Evolutionary conservation across 2,113 vertebrate species (phyloP).

Genomic region (Stegastes partitus): DNA sequence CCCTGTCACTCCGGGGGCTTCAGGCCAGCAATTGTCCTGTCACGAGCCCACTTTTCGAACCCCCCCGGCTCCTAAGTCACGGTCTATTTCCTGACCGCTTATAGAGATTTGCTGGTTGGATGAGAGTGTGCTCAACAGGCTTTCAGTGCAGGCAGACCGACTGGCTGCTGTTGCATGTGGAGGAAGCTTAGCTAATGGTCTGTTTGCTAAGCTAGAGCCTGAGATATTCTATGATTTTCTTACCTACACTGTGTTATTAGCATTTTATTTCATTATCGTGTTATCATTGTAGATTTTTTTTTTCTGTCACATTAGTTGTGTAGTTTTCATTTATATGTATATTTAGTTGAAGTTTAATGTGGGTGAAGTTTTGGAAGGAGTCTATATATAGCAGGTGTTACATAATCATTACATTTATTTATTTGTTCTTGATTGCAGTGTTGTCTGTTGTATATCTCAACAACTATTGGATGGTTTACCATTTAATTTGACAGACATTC

Average conservation of each 20-base stretch:
- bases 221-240: background rate
- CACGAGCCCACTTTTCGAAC: constrained; percentile 27
- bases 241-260: background rate
- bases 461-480: too few relatives aligned
- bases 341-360: background rate
- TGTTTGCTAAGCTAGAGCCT: constrained; percentile 38
- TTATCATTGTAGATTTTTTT: background rate
- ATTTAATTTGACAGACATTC: too few relatives aligned
- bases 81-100: constrained; percentile 53
- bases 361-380: background rate
- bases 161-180: constrained; percentile 42
- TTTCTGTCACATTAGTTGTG: background rate
- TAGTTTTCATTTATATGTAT: background rate
- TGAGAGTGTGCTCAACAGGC: constrained; percentile 27
- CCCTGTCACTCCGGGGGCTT: constrained; percentile 1
- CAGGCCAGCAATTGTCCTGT: constrained; percentile 38
- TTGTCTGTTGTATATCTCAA: too few relatives aligned
- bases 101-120: constrained; percentile 59
- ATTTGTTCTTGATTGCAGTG: too few relatives aligned
- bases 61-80: constrained; percentile 28
- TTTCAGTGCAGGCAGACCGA: constrained; percentile 44
- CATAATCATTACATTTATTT: too few relatives aligned
- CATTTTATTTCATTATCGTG: background rate
- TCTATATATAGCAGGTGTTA: too few relatives aligned
- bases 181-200: constrained; percentile 45